Base-by-base conservation (phyloP, 2,888 invertebrate species). In the Hydrotaea cyrtoneurina region DNA sequence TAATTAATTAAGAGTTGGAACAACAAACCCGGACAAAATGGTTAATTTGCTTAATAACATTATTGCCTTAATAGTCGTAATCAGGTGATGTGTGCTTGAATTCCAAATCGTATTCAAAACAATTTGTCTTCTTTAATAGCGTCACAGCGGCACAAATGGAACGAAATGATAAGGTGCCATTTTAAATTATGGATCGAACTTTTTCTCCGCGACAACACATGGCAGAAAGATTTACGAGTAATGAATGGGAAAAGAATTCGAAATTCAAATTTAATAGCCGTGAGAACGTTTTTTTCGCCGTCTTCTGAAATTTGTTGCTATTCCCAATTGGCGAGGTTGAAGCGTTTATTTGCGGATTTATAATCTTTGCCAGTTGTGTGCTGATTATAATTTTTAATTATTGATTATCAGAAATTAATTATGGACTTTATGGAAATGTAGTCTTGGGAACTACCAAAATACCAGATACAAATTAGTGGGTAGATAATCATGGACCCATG, bases 1-100 rank as follows among this genome's bases (percentile, higher is more conserved):
- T 43, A 66, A 66, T 66, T 66, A 66, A 66, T 66, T 66, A 66
- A 21, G 17, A 19, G 39, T 39, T 39, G 36, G 66, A 39, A 21
- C 39, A 21, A 43, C 36, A 15, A 13, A 4, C 11, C 13, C 57
- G 57, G 39, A 64, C 66, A 66, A 66, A 66, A 66, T 66, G 66
- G 39, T 66, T 66, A 66, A 66, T 66, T 66, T 66, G 39, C 66
- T 21, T 66, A 66, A 66, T 66, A 66, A 66, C 66, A 21, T 66
- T 66, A 66, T 66, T 66, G 43, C 21, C 39, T 66, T 66, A 66
- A 66, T 66, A 43, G 43, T 17, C 66, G 36, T 66, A 66, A 66
- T 66, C 66, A 66, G 66, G 66, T 66, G 66, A 66, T 26, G 59
- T 59, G 64, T 11, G 1, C 10, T 64, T 64, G 31, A 36, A 10